phyloP scores from a whole-genome alignment of 2,888 invertebrate species.

The Phytoseiulus persimilis region DNA sequence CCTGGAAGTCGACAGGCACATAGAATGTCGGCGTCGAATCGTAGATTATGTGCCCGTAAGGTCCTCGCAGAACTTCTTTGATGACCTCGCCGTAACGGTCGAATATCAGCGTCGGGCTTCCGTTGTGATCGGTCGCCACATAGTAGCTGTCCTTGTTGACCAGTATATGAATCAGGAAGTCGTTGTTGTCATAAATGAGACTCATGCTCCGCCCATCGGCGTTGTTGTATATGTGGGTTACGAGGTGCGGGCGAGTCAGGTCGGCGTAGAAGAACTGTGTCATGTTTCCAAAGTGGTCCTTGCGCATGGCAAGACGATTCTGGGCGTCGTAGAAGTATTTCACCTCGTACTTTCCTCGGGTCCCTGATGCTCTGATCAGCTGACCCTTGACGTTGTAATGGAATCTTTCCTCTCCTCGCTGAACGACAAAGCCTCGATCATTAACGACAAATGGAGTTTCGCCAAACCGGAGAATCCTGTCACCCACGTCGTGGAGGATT shows the following conservation, averaged over 20 bases:
- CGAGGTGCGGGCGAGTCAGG: slow-evolving; percentile 65
- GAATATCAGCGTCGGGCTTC: slow-evolving; percentile 80
- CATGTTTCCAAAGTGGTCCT: slow-evolving; percentile 78
- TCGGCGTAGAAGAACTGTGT: slow-evolving; percentile 92
- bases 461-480: slow-evolving; percentile 82
- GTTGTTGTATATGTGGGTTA: slow-evolving; percentile 85
- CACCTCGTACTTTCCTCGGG: slow-evolving; percentile 79
- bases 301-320: slow-evolving; percentile 76
- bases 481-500: slow-evolving; percentile 71
- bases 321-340: slow-evolving; percentile 90
- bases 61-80: slow-evolving; percentile 80
- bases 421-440: slow-evolving; percentile 79
- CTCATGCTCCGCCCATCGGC: slow-evolving; percentile 71
- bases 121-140: slow-evolving; percentile 80
- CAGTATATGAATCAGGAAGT: slow-evolving; percentile 61
- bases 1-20: slow-evolving; percentile 48
- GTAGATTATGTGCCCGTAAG: slow-evolving; percentile 77
- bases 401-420: slow-evolving; percentile 83
- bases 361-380: slow-evolving; percentile 70
- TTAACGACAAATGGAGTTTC: slow-evolving; percentile 78
- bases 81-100: slow-evolving; percentile 79
- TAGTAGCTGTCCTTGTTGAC: slow-evolving; percentile 77
- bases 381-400: slow-evolving; percentile 86
- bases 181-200: slow-evolving; percentile 71
- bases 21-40: slow-evolving; percentile 85